These are phyloP conservation scores for Polypedilum vanderplanki DNA, from an alignment of 1,140 invertebrate genomes.

Conservation along the genomic window DNA sequence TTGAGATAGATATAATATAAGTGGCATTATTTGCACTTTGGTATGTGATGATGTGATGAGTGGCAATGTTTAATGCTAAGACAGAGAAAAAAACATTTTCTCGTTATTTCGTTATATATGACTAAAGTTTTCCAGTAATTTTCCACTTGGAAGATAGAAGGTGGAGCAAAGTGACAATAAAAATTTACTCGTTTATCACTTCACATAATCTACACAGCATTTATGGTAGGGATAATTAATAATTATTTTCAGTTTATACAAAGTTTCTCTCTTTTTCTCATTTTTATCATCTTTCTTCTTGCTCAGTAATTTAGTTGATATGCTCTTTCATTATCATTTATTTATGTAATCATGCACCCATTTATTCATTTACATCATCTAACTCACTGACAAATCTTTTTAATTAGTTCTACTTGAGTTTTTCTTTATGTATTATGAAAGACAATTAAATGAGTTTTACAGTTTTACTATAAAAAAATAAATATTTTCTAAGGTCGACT, in stretches of 20 bases:
- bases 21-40: not conserved
- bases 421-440: not conserved
- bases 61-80: not conserved
- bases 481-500: too few relatives aligned
- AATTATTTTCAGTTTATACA: conserved; percentile 24
- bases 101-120: too few relatives aligned
- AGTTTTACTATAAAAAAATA: too few relatives aligned
- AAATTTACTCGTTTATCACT: not conserved
- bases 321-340: not conserved
- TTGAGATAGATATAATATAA: too few relatives aligned
- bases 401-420: conserved; percentile 6
- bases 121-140: not conserved
- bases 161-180: not conserved
- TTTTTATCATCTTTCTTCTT: not conserved
- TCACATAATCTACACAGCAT: not conserved
- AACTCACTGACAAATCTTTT: conserved; percentile 10
- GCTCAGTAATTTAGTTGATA: not conserved
- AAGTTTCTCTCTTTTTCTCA: not conserved
- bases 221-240: conserved; percentile 27
- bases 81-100: not conserved
- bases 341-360: not conserved
- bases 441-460: too few relatives aligned
- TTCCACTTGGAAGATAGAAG: not conserved
- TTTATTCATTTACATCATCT: not conserved
- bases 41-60: not conserved